These are phyloP conservation scores for Lacerta agilis DNA, from an alignment of 2,797 vertebrate species.

Conservation along the genomic window DNA sequence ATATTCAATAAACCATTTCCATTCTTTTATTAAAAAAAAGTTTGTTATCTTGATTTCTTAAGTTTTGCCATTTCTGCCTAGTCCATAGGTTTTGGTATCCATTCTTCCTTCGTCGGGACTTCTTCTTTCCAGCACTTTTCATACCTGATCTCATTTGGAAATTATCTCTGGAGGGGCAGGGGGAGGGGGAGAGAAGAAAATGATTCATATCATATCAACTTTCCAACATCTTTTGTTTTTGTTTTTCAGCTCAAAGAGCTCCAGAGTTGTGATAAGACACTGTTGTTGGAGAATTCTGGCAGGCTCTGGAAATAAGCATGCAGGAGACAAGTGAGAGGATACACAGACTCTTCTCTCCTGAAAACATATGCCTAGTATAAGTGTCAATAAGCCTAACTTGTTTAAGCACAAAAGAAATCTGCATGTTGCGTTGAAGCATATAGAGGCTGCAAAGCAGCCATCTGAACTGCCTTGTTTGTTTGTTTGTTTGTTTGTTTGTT, in stretches of 20 bases:
- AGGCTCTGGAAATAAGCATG: background rate
- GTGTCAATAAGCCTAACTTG: background rate
- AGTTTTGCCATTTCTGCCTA: too few species aligned
- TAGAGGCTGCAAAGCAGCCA: background rate
- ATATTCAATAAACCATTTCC: too few species aligned
- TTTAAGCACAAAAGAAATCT: conserved; percentile 10
- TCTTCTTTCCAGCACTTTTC: conserved; percentile 19
- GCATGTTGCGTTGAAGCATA: conserved; percentile 28
- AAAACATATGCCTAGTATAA: background rate
- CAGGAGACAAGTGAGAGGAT: background rate
- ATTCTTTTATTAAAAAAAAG: too few species aligned
- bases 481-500: background rate
- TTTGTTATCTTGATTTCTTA: too few species aligned
- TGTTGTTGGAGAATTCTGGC: conserved; percentile 4
- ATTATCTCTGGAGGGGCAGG: conserved; percentile 46
- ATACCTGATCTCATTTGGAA: conserved; percentile 52
- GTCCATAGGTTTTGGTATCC: too few species aligned
- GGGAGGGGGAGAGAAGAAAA: conserved; percentile 33
- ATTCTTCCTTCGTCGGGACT: too few species aligned
- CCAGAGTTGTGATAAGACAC: background rate
- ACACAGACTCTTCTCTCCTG: conserved; percentile 28
- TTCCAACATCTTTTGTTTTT: conserved; percentile 32
- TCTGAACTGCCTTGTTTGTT: background rate
- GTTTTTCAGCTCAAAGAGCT: conserved; percentile 3
- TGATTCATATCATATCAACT: conserved; percentile 25